phyloP scores from a whole-genome alignment of 1,140 invertebrate species.

The Heliconius hermathena region DNA sequence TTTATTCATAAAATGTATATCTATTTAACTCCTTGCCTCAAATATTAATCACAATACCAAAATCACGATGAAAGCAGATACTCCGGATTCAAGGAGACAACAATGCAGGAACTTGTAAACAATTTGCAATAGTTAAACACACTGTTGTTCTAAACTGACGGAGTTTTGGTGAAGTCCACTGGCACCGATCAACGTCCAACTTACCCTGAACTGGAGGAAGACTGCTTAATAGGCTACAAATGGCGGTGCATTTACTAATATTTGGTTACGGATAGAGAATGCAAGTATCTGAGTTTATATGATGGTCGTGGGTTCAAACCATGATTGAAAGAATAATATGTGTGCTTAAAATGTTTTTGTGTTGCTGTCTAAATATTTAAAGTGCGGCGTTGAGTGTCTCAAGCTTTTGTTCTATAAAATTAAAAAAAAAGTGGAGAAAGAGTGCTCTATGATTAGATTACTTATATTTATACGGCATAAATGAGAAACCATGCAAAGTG shows the following conservation, averaged over 20 bases:
- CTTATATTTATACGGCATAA: too few species aligned
- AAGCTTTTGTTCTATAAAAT: too few species aligned
- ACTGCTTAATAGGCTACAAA: not conserved
- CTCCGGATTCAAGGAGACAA: not conserved
- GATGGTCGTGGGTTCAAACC: not conserved
- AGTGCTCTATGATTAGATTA: too few species aligned
- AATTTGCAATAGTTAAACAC: constrained; percentile 9
- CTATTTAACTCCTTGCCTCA: too few species aligned
- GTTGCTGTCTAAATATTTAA: too few species aligned
- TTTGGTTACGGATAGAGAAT: not conserved
- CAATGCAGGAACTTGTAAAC: not conserved
- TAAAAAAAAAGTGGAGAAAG: too few species aligned
- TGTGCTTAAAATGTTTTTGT: too few species aligned
- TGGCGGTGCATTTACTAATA: not conserved
- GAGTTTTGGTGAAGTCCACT: not conserved
- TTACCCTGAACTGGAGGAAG: not conserved
- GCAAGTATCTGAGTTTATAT: too few species aligned
- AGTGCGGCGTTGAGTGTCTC: not conserved
- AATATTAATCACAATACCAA: not conserved
- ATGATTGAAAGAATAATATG: not conserved
- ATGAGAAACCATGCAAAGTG: too few species aligned
- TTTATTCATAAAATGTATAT: too few species aligned
- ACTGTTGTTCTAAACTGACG: constrained; percentile 2
- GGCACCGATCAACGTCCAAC: constrained; percentile 1
- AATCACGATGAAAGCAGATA: not conserved